These are phyloP conservation scores for Drepanosiphum platanoidis DNA, from an alignment of 2,888 invertebrate genomes.

Conservation along the genomic window DNA sequence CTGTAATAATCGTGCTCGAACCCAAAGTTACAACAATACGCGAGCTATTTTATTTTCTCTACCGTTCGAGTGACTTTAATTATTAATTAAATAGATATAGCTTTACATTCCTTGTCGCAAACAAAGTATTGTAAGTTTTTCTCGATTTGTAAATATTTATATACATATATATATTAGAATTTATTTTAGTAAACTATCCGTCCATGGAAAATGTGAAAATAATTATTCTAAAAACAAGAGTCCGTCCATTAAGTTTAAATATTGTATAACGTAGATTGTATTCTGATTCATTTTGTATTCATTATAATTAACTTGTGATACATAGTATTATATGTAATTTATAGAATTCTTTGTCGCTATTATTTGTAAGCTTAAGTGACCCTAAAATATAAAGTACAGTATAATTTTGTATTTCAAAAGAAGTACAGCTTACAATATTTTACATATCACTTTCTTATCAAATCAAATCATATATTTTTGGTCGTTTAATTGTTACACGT, in stretches of 20 bases:
- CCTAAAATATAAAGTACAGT: not conserved
- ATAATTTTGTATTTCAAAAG: no score
- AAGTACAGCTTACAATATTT: no score
- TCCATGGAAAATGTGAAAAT: slow-evolving; percentile 26
- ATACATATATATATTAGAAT: not conserved
- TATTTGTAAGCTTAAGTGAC: not conserved
- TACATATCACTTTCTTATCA: no score
- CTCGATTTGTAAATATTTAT: not conserved
- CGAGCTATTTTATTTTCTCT: not conserved
- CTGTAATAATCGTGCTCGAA: no score
- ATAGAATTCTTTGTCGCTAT: not conserved
- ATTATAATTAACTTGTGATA: not conserved
- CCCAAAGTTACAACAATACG: no score
- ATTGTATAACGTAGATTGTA: not conserved
- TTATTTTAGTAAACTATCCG: slow-evolving; percentile 47
- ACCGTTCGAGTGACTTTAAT: not conserved
- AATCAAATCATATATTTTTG: not conserved
- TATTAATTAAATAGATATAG: no score
- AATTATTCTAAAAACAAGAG: not conserved
- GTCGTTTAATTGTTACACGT: not conserved
- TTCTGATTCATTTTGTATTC: not conserved
- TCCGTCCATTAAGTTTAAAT: slow-evolving; percentile 28
- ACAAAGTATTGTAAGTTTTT: not conserved
- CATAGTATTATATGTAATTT: not conserved
- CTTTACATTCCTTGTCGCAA: not conserved